Conservation (phyloP, 2,888 invertebrate species). For the Ashinkailepas kermadecensis region DNA sequence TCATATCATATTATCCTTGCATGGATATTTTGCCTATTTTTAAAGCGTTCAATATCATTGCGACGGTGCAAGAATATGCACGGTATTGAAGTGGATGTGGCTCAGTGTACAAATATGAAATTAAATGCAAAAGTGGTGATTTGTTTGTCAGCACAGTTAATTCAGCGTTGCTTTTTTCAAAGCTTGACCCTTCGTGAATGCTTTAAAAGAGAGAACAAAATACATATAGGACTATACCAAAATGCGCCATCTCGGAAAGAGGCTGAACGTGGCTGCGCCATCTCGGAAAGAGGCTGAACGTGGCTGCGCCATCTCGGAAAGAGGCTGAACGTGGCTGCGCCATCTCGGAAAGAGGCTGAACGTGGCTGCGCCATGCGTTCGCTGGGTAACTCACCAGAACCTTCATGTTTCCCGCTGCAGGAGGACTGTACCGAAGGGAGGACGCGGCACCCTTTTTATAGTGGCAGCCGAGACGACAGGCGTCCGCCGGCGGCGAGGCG, state of each 20-base stretch:
- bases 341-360: background rate
- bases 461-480: background rate
- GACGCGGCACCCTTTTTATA: background rate
- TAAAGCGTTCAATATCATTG: no score
- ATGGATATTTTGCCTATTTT: no score
- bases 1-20: no score
- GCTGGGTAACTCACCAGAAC: background rate
- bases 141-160: no score
- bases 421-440: background rate
- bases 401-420: constrained; percentile 7
- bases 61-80: no score
- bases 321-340: background rate
- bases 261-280: background rate
- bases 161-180: no score
- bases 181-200: no score
- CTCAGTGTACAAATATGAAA: no score
- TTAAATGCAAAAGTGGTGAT: no score
- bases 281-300: background rate
- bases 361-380: background rate
- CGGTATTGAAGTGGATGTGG: no score
- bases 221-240: background rate
- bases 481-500: background rate
- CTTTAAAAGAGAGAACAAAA: background rate
- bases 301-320: background rate
- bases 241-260: background rate